Percentiles rank a stretch among this genome's conserved stretches.
Evolutionary conservation across 2,888 invertebrate species (phyloP).

Genomic region (Omphaloscelis lunosa): DNA sequence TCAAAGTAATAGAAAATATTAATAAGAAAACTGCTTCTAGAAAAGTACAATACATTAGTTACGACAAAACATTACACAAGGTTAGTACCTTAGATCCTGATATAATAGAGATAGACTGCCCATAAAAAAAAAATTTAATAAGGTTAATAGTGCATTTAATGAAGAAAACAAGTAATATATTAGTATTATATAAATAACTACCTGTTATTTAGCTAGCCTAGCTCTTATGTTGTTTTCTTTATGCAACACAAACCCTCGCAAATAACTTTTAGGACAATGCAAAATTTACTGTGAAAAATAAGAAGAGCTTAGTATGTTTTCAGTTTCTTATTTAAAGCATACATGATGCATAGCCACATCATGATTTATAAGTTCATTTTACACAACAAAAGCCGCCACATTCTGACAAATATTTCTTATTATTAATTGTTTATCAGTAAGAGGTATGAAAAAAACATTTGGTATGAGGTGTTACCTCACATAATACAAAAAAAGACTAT

Average conservation of each 20-base stretch:
- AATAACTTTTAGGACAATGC: constrained; percentile 14
- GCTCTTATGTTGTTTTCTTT: constrained; percentile 3
- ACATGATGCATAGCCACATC: background rate
- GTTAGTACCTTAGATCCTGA: background rate
- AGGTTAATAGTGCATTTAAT: constrained; percentile 33
- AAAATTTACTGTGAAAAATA: constrained; percentile 29
- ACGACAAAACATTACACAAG: background rate
- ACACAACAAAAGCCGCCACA: constrained; percentile 30
- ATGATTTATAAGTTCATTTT: constrained; percentile 18
- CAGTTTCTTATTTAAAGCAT: background rate
- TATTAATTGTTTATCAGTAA: constrained; percentile 17
- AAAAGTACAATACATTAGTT: constrained; percentile 4
- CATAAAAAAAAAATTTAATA: constrained; percentile 10
- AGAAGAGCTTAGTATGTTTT: background rate
- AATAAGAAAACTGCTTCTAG: constrained; percentile 5
- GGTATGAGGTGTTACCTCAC: constrained; percentile 35
- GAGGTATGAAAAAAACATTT: constrained; percentile 37
- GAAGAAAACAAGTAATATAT: constrained; percentile 41
- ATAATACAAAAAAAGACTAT: constrained; percentile 45
- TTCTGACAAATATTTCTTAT: background rate
- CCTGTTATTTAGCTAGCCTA: constrained; percentile 25
- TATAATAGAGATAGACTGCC: background rate
- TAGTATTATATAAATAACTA: constrained; percentile 35
- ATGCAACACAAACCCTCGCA: constrained; percentile 8
- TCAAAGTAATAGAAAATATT: background rate